Evolutionary conservation across 2,113 vertebrate genomes (phyloP).

Genomic region (Microtus ochrogaster): DNA sequence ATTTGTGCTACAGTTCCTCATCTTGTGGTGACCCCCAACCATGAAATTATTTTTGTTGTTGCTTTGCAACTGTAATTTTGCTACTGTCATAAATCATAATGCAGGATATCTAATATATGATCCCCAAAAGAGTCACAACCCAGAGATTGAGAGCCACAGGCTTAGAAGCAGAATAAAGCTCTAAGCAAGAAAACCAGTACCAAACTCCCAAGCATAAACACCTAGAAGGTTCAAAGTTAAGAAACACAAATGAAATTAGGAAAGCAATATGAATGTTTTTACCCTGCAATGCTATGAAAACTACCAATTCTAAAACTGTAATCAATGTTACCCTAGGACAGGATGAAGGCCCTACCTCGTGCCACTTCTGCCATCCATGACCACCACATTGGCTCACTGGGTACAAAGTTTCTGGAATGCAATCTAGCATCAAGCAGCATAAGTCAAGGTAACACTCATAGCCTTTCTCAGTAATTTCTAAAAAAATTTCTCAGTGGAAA

Average conservation of each 20-base stretch:
- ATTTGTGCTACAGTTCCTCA: background rate
- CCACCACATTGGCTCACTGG: background rate
- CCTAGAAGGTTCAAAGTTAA: background rate
- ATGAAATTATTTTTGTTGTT: background rate
- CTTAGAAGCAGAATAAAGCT: background rate
- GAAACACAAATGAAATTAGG: background rate
- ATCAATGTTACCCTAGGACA: too few relatives aligned
- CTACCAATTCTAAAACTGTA: background rate
- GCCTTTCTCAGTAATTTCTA: background rate
- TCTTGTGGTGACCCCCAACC: background rate
- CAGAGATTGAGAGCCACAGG: background rate
- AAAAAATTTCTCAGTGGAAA: background rate
- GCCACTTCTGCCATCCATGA: background rate
- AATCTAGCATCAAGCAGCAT: background rate
- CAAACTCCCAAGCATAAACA: background rate
- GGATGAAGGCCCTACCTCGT: background rate
- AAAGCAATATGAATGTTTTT: background rate
- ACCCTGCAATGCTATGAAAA: background rate
- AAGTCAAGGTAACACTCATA: background rate
- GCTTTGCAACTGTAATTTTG: background rate
- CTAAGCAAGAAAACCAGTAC: background rate
- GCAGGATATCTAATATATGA: background rate
- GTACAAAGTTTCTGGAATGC: background rate
- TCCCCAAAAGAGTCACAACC: background rate
- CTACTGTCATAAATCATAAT: background rate